Conservation (phyloP, 2,888 invertebrate genomes). For the Hylaea fasciaria region DNA sequence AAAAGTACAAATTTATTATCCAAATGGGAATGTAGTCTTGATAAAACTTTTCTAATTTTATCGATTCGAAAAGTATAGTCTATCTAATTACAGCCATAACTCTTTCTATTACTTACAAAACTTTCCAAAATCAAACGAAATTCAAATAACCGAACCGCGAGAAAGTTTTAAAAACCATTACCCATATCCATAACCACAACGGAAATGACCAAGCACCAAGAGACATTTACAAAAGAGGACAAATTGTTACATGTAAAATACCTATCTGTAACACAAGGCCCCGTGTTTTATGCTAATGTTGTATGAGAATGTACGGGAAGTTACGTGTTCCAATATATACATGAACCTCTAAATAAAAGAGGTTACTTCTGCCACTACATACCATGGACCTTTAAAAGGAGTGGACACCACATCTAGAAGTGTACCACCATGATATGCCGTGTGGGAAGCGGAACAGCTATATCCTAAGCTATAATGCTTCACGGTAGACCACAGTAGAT, state of each 20-base stretch:
- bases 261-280: constrained; percentile 37
- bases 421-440: too few relatives aligned
- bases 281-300: constrained; percentile 54
- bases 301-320: constrained; percentile 18
- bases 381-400: too few relatives aligned
- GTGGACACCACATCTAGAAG: too few relatives aligned
- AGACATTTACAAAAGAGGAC: constrained; percentile 34
- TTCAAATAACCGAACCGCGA: neutral
- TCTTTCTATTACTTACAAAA: too few relatives aligned
- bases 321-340: constrained; percentile 9
- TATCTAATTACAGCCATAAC: too few relatives aligned
- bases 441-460: too few relatives aligned
- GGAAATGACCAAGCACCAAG: constrained; percentile 30
- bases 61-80: too few relatives aligned
- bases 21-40: too few relatives aligned
- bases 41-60: too few relatives aligned
- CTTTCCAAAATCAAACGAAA: neutral
- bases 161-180: neutral
- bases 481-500: neutral
- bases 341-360: neutral
- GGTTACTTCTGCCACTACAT: too few relatives aligned
- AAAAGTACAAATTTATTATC: too few relatives aligned
- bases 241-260: constrained; percentile 44
- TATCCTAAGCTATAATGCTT: too few relatives aligned
- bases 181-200: constrained; percentile 27